phyloP scores from a whole-genome alignment of 1,140 invertebrate species.

The Tetramorium parvispinum region DNA sequence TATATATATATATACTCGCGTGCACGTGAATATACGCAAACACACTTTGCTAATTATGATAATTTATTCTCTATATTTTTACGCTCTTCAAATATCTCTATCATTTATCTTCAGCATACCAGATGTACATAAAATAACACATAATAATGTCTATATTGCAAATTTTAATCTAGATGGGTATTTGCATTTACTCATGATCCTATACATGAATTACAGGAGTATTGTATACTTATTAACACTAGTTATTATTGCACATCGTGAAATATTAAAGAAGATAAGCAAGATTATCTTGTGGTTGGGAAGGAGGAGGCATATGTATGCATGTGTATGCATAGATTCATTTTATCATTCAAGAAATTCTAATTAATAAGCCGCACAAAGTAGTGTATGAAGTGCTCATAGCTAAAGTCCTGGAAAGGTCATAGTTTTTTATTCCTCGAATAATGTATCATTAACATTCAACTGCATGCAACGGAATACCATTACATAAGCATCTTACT shows the following conservation, averaged over 20 bases:
- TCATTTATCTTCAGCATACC: not conserved
- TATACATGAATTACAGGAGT: not conserved
- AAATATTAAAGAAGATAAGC: slow-evolving; percentile 7
- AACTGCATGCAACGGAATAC: not conserved
- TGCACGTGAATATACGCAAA: not conserved
- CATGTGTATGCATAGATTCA: slow-evolving; percentile 20
- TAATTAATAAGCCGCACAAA: slow-evolving; percentile 39
- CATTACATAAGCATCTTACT: slow-evolving; percentile 28
- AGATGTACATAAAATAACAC: not conserved
- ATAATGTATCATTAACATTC: slow-evolving; percentile 55
- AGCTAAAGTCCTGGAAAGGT: slow-evolving; percentile 37
- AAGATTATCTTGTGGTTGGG: not conserved
- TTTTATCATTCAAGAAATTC: slow-evolving; percentile 40
- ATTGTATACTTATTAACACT: not conserved
- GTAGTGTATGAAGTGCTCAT: slow-evolving; percentile 3
- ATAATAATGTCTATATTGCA: not conserved
- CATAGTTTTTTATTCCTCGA: slow-evolving; percentile 41
- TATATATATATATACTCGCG: no score
- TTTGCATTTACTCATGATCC: slow-evolving; percentile 4
- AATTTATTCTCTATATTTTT: not conserved
- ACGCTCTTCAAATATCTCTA: not conserved
- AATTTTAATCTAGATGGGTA: not conserved
- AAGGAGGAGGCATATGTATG: not conserved
- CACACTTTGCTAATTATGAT: not conserved
- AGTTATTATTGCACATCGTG: not conserved